Base-by-base conservation (phyloP, 2,888 invertebrate genomes). In the Folsomia manolachei region DNA sequence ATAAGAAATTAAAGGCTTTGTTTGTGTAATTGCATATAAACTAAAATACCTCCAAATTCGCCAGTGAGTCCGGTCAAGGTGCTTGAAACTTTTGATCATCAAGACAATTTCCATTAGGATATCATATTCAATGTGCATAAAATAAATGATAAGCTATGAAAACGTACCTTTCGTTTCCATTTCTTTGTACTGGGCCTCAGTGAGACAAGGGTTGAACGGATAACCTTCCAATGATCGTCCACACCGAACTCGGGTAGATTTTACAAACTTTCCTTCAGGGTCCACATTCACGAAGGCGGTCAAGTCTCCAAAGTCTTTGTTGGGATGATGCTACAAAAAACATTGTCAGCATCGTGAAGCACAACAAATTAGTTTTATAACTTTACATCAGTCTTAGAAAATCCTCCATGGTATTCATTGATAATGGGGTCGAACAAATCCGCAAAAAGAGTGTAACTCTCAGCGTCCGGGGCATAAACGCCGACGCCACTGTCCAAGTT, bases 381-480 rank as follows among this genome's bases (percentile, higher is more conserved):
- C 4, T 39, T 92, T 93, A 39, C 39, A 87, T 95, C 95, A 84
- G 90, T 90, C 86, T 93, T 91, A 88, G 92, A 93, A 89, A 97
- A 97, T 82, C 96, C 96, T 85, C 88, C 89, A 87, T 97, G 97
- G 88, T 97, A 97, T 84, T 96, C 96, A 84, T 95, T 95, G 85
- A 98, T 97, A 88, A 98, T 93, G 85, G 96, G 96, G 87, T 97
- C 95, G 86, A 98, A 97, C 81, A 98, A 88, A 72, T 93, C 93
- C 78, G 93, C 88, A 85, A 97, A 98, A 71, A 92, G 89, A 82
- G 91, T 90, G 88, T 97, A 98, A 71, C 96, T 85, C 86, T 97
- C 97, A 78, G 97, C 96, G 85, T 97, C 97, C 74, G 97, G 96
- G 73, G 97, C 97, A 84, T 97, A 97, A 87, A 97, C 93, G 84